These are phyloP conservation scores for Tor tambroides DNA, from an alignment of 2,113 vertebrate genomes.

Conservation along the genomic window DNA sequence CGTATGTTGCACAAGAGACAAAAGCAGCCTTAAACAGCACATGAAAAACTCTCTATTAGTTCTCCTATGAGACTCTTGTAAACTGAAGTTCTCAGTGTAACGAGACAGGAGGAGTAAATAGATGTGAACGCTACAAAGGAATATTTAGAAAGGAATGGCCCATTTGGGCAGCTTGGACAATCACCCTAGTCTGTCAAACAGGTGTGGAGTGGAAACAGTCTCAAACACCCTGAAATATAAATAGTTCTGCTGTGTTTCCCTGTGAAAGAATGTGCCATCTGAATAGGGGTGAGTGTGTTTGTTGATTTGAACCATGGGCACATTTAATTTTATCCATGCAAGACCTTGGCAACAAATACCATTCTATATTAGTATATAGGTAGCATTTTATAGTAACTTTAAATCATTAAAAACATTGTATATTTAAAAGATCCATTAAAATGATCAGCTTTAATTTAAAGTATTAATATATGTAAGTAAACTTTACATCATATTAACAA, in stretches of 20 bases:
- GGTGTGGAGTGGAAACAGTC: constrained; percentile 35
- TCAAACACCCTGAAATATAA: constrained; percentile 48
- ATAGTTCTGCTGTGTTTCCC: constrained; percentile 49
- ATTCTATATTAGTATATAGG: neutral
- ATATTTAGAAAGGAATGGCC: neutral
- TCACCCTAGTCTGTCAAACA: constrained; percentile 37
- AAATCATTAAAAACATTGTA: neutral
- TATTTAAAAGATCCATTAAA: neutral
- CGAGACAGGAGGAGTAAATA: neutral
- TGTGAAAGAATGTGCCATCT: constrained; percentile 12
- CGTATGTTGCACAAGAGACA: constrained; percentile 2
- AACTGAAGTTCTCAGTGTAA: neutral
- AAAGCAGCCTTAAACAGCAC: neutral
- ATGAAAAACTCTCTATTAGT: neutral
- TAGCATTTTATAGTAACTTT: neutral
- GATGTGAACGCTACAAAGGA: neutral
- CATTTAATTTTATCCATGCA: neutral
- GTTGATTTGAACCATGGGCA: constrained; percentile 8
- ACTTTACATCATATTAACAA: neutral
- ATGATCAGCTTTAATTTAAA: neutral
- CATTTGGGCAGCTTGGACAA: constrained; percentile 33
- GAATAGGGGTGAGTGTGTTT: neutral
- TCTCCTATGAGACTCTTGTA: neutral
- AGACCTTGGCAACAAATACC: neutral
- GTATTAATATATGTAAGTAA: neutral